These are phyloP conservation scores for Drosophila lacicola DNA, from an alignment of 2,888 invertebrate species.

Conservation along the genomic window DNA sequence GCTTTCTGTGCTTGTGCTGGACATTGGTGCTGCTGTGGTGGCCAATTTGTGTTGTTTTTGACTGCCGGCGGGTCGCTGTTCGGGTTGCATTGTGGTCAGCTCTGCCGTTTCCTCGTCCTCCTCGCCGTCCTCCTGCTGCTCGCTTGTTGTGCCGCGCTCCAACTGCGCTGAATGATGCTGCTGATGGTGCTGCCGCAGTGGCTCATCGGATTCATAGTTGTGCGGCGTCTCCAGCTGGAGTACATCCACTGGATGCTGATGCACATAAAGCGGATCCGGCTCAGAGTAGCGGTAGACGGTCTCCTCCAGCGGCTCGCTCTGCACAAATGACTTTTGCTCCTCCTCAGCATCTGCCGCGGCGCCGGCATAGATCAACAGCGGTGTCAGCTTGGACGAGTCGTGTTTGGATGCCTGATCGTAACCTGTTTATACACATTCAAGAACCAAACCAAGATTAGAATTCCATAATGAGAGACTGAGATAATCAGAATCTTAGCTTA, in stretches of 20 bases:
- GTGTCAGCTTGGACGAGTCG: constrained; percentile 63
- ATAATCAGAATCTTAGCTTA: too few relatives aligned
- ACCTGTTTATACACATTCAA: constrained; percentile 6
- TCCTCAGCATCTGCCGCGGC: constrained; percentile 39
- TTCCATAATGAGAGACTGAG: too few relatives aligned
- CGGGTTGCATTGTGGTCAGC: constrained; percentile 55
- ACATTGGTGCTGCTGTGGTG: constrained; percentile 30
- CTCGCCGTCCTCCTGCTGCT: neutral
- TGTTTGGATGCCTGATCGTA: constrained; percentile 48
- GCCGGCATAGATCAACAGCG: constrained; percentile 71
- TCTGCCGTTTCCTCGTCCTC: constrained; percentile 31
- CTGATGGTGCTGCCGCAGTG: neutral
- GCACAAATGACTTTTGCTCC: constrained; percentile 73
- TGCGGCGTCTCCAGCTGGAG: constrained; percentile 41
- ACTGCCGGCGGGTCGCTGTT: constrained; percentile 44
- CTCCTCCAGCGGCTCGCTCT: constrained; percentile 81
- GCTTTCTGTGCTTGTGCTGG: constrained; percentile 19
- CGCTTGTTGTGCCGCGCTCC: neutral
- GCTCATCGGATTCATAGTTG: constrained; percentile 4
- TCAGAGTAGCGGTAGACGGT: constrained; percentile 85
- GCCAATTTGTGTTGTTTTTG: constrained; percentile 39
- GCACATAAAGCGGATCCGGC: constrained; percentile 85
- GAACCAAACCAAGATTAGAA: too few relatives aligned
- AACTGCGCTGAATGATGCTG: neutral
- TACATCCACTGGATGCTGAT: constrained; percentile 62